These are phyloP conservation scores for Trissolcus japonicus DNA, from an alignment of 2,888 invertebrate species.

Conservation along the genomic window DNA sequence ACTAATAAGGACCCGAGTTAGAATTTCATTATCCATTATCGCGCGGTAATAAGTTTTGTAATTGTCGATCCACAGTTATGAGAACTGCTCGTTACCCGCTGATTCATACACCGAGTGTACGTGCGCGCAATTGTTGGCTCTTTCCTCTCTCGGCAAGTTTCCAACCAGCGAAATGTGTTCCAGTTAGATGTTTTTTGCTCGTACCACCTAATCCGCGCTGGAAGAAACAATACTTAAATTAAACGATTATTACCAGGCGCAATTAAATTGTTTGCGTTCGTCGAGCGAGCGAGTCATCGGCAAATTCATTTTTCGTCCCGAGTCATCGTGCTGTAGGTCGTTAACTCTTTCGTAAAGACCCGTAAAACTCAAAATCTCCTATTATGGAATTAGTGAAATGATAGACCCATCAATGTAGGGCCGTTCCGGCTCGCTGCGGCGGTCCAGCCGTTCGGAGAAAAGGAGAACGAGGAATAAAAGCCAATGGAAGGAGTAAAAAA, in stretches of 20 bases:
- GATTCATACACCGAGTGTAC: conserved; percentile 16
- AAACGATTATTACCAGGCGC: conserved; percentile 15
- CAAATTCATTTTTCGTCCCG: conserved; percentile 15
- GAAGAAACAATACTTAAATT: conserved; percentile 10
- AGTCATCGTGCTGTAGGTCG: conserved; percentile 65
- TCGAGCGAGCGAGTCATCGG: conserved; percentile 1
- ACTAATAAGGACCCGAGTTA: conserved; percentile 29
- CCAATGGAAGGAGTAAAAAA: conserved; percentile 59
- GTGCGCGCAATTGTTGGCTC: neutral
- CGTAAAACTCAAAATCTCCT: conserved; percentile 69
- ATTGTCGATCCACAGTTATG: conserved; percentile 18
- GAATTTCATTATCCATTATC: conserved; percentile 19
- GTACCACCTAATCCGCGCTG: conserved; percentile 3
- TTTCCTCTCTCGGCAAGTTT: neutral
- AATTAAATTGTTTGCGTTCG: conserved; percentile 10
- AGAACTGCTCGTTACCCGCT: conserved; percentile 17
- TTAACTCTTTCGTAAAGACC: conserved; percentile 62
- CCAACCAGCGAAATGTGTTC: neutral
- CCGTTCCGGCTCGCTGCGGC: conserved; percentile 60
- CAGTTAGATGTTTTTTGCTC: conserved; percentile 7
- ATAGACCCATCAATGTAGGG: conserved; percentile 72
- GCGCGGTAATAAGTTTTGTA: conserved; percentile 25
- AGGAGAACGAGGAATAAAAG: conserved; percentile 56
- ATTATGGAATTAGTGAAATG: conserved; percentile 74
- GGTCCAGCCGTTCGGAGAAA: conserved; percentile 65